Percentiles rank a stretch among this genome's conserved stretches.
These are phyloP conservation scores for Cenopis cana DNA, from an alignment of 2,888 invertebrate species.

Conservation along the genomic window DNA sequence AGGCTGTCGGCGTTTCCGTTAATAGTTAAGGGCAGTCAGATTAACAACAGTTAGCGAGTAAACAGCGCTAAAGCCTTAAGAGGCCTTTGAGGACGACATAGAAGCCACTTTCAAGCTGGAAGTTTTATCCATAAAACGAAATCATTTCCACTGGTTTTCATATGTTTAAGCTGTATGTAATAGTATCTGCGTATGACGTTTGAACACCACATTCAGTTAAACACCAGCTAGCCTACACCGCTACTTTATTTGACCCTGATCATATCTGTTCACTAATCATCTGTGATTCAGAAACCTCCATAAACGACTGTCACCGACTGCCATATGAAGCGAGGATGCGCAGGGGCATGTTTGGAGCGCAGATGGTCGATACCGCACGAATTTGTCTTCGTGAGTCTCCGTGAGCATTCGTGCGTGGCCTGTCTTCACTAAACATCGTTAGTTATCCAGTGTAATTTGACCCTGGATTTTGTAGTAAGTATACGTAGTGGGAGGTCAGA, in stretches of 20 bases:
- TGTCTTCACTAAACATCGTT: neutral
- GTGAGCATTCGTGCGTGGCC: neutral
- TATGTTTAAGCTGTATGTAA: too few species aligned
- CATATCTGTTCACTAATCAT: neutral
- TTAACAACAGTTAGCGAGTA: conserved; percentile 9
- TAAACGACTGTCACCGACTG: conserved; percentile 13
- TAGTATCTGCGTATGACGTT: too few species aligned
- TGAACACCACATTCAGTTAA: too few species aligned
- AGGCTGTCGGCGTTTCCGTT: conserved; percentile 22
- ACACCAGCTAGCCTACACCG: neutral
- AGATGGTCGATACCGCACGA: conserved; percentile 52
- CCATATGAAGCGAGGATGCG: conserved; percentile 32
- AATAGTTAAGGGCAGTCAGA: conserved; percentile 24
- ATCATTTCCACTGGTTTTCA: too few species aligned
- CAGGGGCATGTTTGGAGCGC: conserved; percentile 42
- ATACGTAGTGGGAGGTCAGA: neutral
- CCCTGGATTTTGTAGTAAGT: neutral
- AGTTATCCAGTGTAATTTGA: neutral
- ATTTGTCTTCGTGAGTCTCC: conserved; percentile 29
- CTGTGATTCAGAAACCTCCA: conserved; percentile 8
- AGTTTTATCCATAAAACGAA: too few species aligned
- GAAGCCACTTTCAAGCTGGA: neutral
- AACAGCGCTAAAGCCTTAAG: neutral
- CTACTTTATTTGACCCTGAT: neutral
- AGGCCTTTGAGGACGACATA: neutral